Base-by-base conservation (phyloP, 1,140 invertebrate species). In the Formica selysi region DNA sequence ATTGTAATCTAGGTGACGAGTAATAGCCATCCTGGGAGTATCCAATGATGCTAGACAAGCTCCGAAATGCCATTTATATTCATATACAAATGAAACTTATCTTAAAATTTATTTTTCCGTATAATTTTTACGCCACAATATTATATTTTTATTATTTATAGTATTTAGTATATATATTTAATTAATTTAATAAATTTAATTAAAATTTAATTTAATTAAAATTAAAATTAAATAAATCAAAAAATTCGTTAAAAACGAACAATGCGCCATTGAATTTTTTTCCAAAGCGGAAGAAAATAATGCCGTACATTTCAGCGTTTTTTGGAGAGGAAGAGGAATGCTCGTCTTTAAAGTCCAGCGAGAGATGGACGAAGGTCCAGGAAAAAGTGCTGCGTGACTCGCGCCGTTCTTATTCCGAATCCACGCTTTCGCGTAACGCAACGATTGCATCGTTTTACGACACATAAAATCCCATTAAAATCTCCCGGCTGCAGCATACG, bases 391-490 rank as follows among this genome's bases (percentile, higher is more conserved):
- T 41, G 6, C 67, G 48, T 16, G 29, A 64, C 32, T 38, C 6
- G n/a, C 8, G 10, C n/a, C 19, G 13, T 67, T 70, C 16, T 59
- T 44, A 48, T 22, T 2, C 32, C 22, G 29, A 68, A 38, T 51
- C 3, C 36, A 38, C 65, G 38, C 32, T 73, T 59, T 38, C 26
- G 3, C 38, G 13, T 61, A 73, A 81, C 26, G 29, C 26, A 57
- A 61, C 26, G 68, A 83, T 71, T 64, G 74, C 70, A 3, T 44
- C 41, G 67, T 73, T 68, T 76, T 41, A 68, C 54, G 64, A 41
- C 80, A 36, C 22, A 68, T 76, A 38, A 83, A 64, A 41, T 74
- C 57, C 26, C 29, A 59, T 78, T 78, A 76, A 68, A 48, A 78
- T 78, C 41, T 38, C 3, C 29, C n/a, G 32, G 3, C 13, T 29